Base-by-base conservation (phyloP, 2,888 invertebrate species). In the Dione vanillae region DNA sequence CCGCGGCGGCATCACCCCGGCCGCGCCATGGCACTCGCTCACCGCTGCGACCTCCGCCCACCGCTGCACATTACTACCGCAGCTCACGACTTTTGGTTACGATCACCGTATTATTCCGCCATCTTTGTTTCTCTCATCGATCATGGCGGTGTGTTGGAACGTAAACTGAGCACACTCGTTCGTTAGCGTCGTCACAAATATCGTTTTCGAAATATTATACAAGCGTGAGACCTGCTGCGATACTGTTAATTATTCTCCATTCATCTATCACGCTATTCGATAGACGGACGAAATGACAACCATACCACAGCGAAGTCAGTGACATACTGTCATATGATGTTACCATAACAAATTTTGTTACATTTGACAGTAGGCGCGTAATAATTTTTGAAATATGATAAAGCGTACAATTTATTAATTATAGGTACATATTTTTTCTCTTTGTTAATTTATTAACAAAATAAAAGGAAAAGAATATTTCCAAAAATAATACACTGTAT, bases 91-190 rank as follows among this genome's bases (percentile, higher is more conserved):
- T 86, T 87, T 90, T 85, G 88, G 86, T 89, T 89, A 89, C 79
- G 90, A 92, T 91, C 91, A 91, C 91, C 87, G 87, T 92, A 91
- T 92, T 92, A 93, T 90, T 92, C 93, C 93, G 93, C 93, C 93
- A 94, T 94, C 93, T 94, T 94, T 93, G 93, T 91, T 93, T 91
- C 88, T 86, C 84, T 90, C 93, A 93, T 93, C 91, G 93, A 93
- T 93, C 93, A 93, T 92, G 92, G 90, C 89, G 89, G 85, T 87
- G 85, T 86, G 84, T 82, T 73, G 78, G 80, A 82, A 80, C 77
- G 82, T 81, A 78, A 78, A 85, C 82, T 66, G 71, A 74, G 78
- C 80, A 72, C 83, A 85, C 84, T 83, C 67, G 78, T 80, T 78
- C 78, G 78, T 76, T 77, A 76, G 76, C 78, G 75, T 83, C 82